Base-by-base conservation (phyloP, 2,888 invertebrate genomes). In the Orthonychiurus folsomi region DNA sequence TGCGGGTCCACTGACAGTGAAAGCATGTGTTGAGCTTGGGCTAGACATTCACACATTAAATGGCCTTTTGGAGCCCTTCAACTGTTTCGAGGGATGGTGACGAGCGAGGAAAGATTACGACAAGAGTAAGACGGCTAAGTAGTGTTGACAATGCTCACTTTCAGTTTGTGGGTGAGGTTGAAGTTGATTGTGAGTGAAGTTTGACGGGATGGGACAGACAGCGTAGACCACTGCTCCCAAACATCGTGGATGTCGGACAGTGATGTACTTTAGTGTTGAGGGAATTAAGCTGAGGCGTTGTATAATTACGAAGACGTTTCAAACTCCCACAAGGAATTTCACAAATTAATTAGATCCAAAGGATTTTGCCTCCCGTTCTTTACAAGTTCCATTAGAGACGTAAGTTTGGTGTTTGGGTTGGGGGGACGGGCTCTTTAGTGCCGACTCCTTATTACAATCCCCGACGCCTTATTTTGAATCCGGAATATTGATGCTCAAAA, bases 341-440 rank as follows among this genome's bases (percentile, higher is more conserved):
- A 58, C 63, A 56, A 66, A 66, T 66, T 66, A 66, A 66, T 66
- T 66, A 66, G 56, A 63, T 65, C 60, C 55, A 61, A 63, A 65
- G 61, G 37, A 37, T 58, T 56, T 65, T 60, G 55, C 60, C 50
- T 23, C 28, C 50, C 18, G 20, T 52, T 55, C 37, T 37, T 37
- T 37, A 37, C 15, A 37, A 9, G 15, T 9, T 37, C 15, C 37
- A 37, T 37, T 37, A 15, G 9, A n/a, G n/a, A n/a, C n/a, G n/a
- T n/a, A n/a, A n/a, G n/a, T n/a, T n/a, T n/a, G n/a, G n/a, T n/a
- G n/a, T n/a, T n/a, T n/a, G n/a, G n/a, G n/a, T n/a, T n/a, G n/a
- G n/a, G n/a, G n/a, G n/a, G n/a, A n/a, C n/a, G n/a, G n/a, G n/a
- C n/a, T n/a, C n/a, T n/a, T n/a, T n/a, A n/a, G n/a, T n/a, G n/a